Conservation (phyloP, 1,140 invertebrate genomes). For the Aricia agestis region DNA sequence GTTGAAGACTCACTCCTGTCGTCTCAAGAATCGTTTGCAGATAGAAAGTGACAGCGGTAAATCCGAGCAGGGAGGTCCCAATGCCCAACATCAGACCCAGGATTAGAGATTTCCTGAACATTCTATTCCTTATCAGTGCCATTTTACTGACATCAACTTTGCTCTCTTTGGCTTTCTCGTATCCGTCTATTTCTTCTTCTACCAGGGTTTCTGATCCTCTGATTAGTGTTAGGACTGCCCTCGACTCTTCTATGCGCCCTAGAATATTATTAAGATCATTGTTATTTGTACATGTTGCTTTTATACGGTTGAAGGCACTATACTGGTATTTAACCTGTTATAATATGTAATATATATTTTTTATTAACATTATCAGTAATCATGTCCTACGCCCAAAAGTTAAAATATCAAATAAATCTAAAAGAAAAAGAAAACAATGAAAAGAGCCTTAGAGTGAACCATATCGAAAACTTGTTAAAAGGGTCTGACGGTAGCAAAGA, state of each 20-base stretch:
- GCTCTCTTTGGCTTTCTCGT: not conserved
- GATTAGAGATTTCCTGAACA: not conserved
- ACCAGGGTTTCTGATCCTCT: not conserved
- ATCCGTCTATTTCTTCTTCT: not conserved
- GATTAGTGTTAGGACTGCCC: not conserved
- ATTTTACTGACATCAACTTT: not conserved
- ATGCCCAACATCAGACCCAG: slow-evolving; percentile 10
- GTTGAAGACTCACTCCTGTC: slow-evolving; percentile 8
- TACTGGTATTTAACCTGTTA: not conserved
- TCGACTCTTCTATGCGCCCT: not conserved
- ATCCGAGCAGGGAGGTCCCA: slow-evolving; percentile 17
- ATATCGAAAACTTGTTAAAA: too few relatives aligned
- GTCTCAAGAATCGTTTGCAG: slow-evolving; percentile 24
- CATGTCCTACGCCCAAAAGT: too few relatives aligned
- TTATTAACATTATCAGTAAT: too few relatives aligned
- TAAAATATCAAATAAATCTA: too few relatives aligned
- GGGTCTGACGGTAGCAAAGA: too few relatives aligned
- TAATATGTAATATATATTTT: too few relatives aligned
- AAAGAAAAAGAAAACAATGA: too few relatives aligned
- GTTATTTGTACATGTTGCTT: not conserved
- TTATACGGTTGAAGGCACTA: not conserved
- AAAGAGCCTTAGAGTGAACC: too few relatives aligned
- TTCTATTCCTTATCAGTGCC: not conserved
- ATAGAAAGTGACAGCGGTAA: slow-evolving; percentile 18
- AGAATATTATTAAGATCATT: too few relatives aligned